Base-by-base conservation (phyloP, 2,113 vertebrate genomes). In the Anthoscopus minutus region DNA sequence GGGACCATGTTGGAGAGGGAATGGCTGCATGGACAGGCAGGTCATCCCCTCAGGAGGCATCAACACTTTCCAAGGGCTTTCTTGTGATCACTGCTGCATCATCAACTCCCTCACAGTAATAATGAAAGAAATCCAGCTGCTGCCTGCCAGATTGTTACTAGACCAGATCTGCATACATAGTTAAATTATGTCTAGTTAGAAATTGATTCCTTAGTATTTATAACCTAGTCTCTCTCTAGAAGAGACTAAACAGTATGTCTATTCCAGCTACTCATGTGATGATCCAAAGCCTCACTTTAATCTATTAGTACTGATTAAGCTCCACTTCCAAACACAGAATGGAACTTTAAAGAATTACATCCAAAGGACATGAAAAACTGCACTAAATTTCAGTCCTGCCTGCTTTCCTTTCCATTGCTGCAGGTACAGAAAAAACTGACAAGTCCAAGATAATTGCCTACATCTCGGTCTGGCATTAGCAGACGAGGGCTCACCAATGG, bases 401-500 rank as follows among this genome's bases (percentile, higher is more conserved):
- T 37, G 27, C n/a, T 11, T 33, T 71, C 25, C 33, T 40, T 53
- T 62, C 9, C 2, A 8, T 64, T 37, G 25, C 61, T 73, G 40
- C 54, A 64, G 44, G 35, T 42, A 51, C 13, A 19, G 44, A 27
- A 70, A 76, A 74, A 64, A n/a, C 19, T 25, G 48, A 50, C 16
- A 65, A 65, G 47, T 56, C n/a, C 33, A 58, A 51, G 72, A 54
- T 15, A 28, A 33, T 8, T 27, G 50, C 13, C 22, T 51, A 51
- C 23, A 67, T 20, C 25, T 61, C 21, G 20, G 50, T 45, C 35
- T 25, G 16, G 53, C 31, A 54, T 3, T 7, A 44, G 40, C 28
- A 50, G 35, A 12, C 0, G 0, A 31, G 35, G 13, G 25, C 30
- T 78, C 45, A 38, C 35, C 5, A 23, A 12, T 4, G 30, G 53